These are phyloP conservation scores for Hippoglossus stenolepis DNA, from an alignment of 2,113 vertebrate species.

Conservation along the genomic window DNA sequence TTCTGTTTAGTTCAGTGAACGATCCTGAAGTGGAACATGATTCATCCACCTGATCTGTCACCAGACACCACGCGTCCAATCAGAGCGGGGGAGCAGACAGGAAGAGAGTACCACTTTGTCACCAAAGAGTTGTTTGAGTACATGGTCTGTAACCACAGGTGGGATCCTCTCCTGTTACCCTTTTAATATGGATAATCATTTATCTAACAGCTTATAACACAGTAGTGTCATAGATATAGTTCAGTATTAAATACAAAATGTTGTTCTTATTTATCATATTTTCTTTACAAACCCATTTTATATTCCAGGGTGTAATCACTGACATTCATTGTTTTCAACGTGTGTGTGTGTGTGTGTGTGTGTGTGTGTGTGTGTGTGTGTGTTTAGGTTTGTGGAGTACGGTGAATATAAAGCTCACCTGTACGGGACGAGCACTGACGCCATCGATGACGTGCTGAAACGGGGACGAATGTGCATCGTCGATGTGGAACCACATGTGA, in stretches of 20 bases:
- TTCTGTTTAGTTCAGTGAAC: no score
- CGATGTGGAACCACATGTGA: conserved; percentile 90
- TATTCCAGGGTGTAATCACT: no score
- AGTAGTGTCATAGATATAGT: no score
- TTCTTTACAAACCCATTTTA: no score
- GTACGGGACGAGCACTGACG: conserved; percentile 91
- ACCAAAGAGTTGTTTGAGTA: conserved; percentile 92
- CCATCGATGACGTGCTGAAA: conserved; percentile 85
- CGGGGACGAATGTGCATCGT: conserved; percentile 89
- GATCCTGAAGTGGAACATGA: no score
- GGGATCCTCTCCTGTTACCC: not conserved
- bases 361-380: not conserved
- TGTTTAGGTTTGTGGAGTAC: conserved; percentile 89
- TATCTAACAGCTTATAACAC: no score
- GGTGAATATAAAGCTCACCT: conserved; percentile 88
- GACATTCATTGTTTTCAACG: no score
- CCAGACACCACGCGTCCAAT: conserved; percentile 91
- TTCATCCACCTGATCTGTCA: not conserved
- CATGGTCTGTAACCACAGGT: conserved; percentile 91
- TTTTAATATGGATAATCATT: no score
- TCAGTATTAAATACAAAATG: no score
- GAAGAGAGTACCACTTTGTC: conserved; percentile 92
- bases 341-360: no score
- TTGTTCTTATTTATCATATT: no score
- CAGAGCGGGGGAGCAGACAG: conserved; percentile 88